phyloP scores from a whole-genome alignment of 2,797 vertebrate genomes.

The Staurois parvus region DNA sequence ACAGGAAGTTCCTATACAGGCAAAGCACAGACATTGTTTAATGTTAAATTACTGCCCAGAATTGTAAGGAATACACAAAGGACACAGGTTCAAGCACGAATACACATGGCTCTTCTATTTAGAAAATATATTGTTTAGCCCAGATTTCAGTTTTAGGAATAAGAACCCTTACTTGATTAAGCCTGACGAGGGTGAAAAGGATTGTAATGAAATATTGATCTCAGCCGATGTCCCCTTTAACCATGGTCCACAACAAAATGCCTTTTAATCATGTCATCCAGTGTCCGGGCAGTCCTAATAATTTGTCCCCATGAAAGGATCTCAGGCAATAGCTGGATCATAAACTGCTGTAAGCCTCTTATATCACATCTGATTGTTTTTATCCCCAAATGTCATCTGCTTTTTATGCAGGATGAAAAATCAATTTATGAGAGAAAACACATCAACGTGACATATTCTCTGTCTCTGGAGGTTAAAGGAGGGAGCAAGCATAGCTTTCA shows the following conservation, averaged over 20 bases:
- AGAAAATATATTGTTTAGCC: too few relatives aligned
- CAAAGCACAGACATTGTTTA: too few relatives aligned
- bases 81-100: too few relatives aligned
- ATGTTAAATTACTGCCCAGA: too few relatives aligned
- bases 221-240: not conserved
- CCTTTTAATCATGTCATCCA: not conserved
- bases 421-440: not conserved
- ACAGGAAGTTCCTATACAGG: too few relatives aligned
- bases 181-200: not conserved
- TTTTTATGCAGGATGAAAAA: conserved; percentile 8
- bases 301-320: too few relatives aligned
- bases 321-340: not conserved
- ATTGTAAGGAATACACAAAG: too few relatives aligned
- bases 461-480: not conserved
- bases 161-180: not conserved
- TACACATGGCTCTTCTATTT: too few relatives aligned
- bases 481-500: not conserved
- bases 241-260: not conserved
- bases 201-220: not conserved
- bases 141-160: too few relatives aligned
- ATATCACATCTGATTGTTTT: conserved; percentile 25
- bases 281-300: too few relatives aligned
- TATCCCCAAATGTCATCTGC: conserved; percentile 5
- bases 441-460: conserved; percentile 26
- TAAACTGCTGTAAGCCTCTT: conserved; percentile 12